Base-by-base conservation (phyloP, 1,140 invertebrate genomes). In the Eupristina koningsbergeri region DNA sequence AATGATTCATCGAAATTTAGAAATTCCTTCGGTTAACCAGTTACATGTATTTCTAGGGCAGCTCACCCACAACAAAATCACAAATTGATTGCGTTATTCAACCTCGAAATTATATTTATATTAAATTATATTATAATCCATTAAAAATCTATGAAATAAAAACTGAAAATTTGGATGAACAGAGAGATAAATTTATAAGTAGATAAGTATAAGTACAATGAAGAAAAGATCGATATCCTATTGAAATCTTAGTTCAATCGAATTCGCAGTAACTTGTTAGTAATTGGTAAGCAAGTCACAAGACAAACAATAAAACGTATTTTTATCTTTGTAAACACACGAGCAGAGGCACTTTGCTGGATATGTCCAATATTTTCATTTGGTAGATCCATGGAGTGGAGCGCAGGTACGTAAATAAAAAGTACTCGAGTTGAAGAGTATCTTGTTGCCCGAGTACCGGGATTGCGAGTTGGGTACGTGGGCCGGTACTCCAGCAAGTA, bases 371-470 rank as follows among this genome's bases (percentile, higher is more conserved):
- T 67, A 31, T 13, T 67, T 31, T 67, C 34, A 67, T 36, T 67
- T 36, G 19, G 36, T 67, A 19, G 5, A 19, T 8, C 8, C 45
- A 36, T 73, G 15, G 3, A 45, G 41, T n/a, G 13, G 45, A 26
- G 45, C n/a, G 39, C 39, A 31, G 45, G n/a, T 8, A 47, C 29
- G n/a, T 8, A 80, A 3, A 47, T 19, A 41, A 69, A 69, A 29
- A n/a, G 79, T 31, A 29, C 79, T 73, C 47, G 69, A 80, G 78
- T 80, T 80, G 63, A 67, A 64, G 67, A 80, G 78, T 75, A 53
- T n/a, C 29, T 19, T 15, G 3, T n/a, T 26, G 45, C 39, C 22
- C 36, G 13, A 0, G 34, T 36, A 67, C 64, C 64, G 64, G 8
- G 13, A 5, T 5, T 19, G 22, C 22, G 74, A 41, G 53, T 78